These are phyloP conservation scores for Drosophila punjabiensis DNA, from an alignment of 1,140 invertebrate genomes.

Conservation along the genomic window DNA sequence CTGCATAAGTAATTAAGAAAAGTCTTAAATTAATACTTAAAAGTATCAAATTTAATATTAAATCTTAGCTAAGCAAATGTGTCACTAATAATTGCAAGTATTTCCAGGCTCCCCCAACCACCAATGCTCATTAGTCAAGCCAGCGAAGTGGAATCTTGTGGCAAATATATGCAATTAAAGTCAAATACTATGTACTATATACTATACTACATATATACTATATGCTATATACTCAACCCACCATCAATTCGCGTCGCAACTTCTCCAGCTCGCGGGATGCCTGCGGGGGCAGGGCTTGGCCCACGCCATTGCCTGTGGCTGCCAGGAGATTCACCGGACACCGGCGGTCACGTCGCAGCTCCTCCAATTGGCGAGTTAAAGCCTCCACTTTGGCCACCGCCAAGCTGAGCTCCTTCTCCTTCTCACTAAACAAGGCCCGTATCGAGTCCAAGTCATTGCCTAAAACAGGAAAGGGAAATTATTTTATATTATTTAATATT, in stretches of 20 bases:
- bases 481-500: neutral
- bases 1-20: constrained; percentile 87
- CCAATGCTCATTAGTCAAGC: neutral
- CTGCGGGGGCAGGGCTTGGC: constrained; percentile 88
- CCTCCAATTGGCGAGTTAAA: constrained; percentile 96
- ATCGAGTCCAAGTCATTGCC: constrained; percentile 98
- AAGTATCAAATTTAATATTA: neutral
- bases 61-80: neutral
- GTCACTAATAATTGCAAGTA: neutral
- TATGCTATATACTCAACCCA: constrained; percentile 85
- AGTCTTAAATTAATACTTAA: constrained; percentile 4
- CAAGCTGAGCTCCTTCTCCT: constrained; percentile 97
- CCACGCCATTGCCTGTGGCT: constrained; percentile 69
- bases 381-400: constrained; percentile 98
- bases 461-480: constrained; percentile 73
- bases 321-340: constrained; percentile 82
- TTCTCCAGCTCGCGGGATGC: constrained; percentile 95
- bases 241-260: constrained; percentile 94
- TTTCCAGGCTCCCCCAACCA: neutral
- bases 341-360: constrained; percentile 90
- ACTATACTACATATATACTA: neutral
- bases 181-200: neutral
- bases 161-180: neutral
- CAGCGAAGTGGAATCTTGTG: neutral
- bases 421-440: constrained; percentile 97